phyloP scores from a whole-genome alignment of 1,140 invertebrate genomes.

The Drosophila funebris region DNA sequence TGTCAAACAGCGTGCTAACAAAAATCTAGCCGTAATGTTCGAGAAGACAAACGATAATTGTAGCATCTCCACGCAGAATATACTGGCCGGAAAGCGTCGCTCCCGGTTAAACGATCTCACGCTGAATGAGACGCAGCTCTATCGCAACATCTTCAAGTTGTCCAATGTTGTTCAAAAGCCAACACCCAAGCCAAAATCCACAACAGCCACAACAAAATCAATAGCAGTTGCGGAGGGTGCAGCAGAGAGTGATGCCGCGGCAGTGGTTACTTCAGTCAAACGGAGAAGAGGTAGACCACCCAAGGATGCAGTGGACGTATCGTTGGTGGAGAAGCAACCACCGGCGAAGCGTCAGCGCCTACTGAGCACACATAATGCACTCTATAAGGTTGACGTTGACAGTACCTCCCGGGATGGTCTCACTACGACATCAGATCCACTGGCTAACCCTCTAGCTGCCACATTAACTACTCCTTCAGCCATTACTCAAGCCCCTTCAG shows the following conservation, averaged over 20 bases:
- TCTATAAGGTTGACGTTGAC: no score
- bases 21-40: conserved; percentile 53
- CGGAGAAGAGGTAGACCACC: neutral
- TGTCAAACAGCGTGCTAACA: neutral
- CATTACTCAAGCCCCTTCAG: neutral
- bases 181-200: neutral
- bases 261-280: neutral
- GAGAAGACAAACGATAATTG: conserved; percentile 70
- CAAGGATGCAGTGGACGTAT: neutral
- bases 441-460: neutral
- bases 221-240: neutral
- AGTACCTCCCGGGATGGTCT: no score
- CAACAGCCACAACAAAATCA: neutral
- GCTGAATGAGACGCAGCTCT: conserved; percentile 59
- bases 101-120: conserved; percentile 42
- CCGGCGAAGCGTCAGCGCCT: conserved; percentile 1
- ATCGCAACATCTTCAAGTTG: conserved; percentile 33
- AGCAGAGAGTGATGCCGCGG: neutral
- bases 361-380: neutral
- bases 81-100: conserved; percentile 65
- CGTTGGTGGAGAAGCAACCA: neutral
- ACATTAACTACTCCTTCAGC: neutral
- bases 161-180: neutral
- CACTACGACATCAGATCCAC: no score
- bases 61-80: conserved; percentile 72